Percentiles rank a stretch among this genome's conserved stretches.
phyloP scores from a whole-genome alignment of 2,113 vertebrate genomes.

The Meles meles region DNA sequence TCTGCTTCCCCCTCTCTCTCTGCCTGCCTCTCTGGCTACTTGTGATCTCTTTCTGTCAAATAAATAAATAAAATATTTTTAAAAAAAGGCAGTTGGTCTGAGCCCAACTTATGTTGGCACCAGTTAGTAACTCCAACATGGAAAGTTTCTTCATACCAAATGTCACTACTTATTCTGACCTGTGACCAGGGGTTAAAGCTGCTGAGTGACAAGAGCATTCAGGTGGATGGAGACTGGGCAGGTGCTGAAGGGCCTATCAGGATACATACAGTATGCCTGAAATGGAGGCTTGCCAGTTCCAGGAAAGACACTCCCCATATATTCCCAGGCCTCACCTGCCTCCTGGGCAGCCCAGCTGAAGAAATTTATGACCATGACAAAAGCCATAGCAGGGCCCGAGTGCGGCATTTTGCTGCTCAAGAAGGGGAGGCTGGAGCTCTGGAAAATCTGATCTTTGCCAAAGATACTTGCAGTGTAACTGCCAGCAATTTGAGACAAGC shows the following conservation, averaged over 20 bases:
- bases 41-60: no score
- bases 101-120: not conserved
- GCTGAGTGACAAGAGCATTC: not conserved
- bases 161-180: not conserved
- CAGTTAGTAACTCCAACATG: not conserved
- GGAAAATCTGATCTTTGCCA: not conserved
- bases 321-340: not conserved
- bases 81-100: not conserved
- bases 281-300: accelerated
- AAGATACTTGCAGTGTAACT: not conserved
- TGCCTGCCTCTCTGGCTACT: no score
- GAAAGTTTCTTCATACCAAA: not conserved
- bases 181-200: not conserved
- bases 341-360: not conserved
- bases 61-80: no score
- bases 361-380: not conserved
- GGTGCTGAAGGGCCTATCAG: accelerated
- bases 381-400: not conserved
- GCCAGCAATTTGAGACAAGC: not conserved
- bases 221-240: not conserved
- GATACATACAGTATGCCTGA: not conserved
- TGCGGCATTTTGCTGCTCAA: not conserved
- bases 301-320: not conserved
- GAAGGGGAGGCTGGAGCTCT: not conserved
- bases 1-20: no score